Evolutionary conservation across 2,113 vertebrate genomes (phyloP).

Genomic region (Thryonomys swinderianus): DNA sequence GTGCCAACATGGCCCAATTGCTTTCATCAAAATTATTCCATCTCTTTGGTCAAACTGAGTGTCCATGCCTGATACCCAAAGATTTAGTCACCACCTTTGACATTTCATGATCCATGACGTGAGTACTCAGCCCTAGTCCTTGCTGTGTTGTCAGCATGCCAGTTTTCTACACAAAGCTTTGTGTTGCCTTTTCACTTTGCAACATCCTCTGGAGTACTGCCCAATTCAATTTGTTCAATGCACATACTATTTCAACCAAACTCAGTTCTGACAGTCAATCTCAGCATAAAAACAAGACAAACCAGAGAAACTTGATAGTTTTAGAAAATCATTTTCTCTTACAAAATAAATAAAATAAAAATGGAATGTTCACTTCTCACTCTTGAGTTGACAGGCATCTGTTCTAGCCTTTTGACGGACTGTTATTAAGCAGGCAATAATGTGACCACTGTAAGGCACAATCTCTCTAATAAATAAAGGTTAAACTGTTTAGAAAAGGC

Average conservation of each 20-base stretch:
- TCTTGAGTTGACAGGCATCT: background rate
- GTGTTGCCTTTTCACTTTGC: background rate
- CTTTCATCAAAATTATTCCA: background rate
- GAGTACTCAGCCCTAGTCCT: background rate
- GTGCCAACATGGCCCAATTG: background rate
- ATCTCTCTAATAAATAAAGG: background rate
- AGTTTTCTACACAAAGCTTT: background rate
- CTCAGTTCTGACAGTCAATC: constrained; percentile 52
- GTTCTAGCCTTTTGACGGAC: background rate
- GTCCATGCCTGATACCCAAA: background rate
- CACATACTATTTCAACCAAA: constrained; percentile 40
- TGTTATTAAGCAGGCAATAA: background rate
- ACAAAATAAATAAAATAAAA: constrained; percentile 46
- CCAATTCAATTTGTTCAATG: background rate
- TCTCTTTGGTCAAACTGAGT: constrained; percentile 34
- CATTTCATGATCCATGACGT: background rate
- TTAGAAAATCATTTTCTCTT: background rate
- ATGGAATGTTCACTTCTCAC: background rate
- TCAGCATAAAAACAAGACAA: constrained; percentile 31
- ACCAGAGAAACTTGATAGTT: background rate
- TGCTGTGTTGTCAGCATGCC: background rate
- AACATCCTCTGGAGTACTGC: background rate
- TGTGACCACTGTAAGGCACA: background rate
- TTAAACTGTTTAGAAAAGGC: background rate
- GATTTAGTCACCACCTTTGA: background rate